These are phyloP conservation scores for Bolinopsis microptera DNA, from an alignment of 37 sponge, comb jelly and placozoan genomes.

Conservation along the genomic window DNA sequence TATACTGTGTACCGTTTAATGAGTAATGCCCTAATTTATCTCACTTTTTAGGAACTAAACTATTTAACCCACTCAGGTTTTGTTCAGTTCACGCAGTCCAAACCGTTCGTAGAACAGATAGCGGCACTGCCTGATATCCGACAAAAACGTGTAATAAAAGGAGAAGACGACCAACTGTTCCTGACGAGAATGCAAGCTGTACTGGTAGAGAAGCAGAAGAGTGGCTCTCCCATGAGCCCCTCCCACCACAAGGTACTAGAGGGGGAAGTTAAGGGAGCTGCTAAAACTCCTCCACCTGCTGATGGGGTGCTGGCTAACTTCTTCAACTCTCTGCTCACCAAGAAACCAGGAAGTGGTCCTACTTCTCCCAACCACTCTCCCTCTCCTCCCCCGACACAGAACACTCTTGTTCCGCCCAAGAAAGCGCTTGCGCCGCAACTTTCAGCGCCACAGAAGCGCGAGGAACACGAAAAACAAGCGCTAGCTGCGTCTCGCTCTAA, in stretches of 20 bases:
- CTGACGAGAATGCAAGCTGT: slow-evolving; percentile 33
- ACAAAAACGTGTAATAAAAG: neutral
- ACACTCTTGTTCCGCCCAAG: neutral
- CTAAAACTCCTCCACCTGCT: neutral
- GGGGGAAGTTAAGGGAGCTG: neutral
- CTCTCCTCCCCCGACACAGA: slow-evolving; percentile 1
- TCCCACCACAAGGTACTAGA: slow-evolving; percentile 1
- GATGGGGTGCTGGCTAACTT: slow-evolving; percentile 21
- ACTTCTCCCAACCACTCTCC: neutral
- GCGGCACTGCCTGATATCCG: neutral
- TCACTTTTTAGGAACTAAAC: no score
- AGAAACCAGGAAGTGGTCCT: neutral
- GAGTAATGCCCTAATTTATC: no score
- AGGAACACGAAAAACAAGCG: neutral
- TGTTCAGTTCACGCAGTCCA: neutral
- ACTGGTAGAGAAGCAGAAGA: neutral
- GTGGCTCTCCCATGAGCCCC: neutral
- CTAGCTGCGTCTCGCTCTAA: neutral
- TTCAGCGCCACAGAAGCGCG: neutral
- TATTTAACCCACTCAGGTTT: no score
- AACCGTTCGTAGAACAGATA: slow-evolving; percentile 5
- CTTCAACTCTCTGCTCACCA: slow-evolving; percentile 55
- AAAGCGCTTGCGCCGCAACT: slow-evolving; percentile 29
- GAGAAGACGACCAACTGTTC: slow-evolving; percentile 46
- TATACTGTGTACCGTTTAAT: no score